A percentile compares a stretch with the other conserved stretches of the same genome.
Conservation (phyloP, 2,113 vertebrate genomes). For the Nesogale talazaci region DNA sequence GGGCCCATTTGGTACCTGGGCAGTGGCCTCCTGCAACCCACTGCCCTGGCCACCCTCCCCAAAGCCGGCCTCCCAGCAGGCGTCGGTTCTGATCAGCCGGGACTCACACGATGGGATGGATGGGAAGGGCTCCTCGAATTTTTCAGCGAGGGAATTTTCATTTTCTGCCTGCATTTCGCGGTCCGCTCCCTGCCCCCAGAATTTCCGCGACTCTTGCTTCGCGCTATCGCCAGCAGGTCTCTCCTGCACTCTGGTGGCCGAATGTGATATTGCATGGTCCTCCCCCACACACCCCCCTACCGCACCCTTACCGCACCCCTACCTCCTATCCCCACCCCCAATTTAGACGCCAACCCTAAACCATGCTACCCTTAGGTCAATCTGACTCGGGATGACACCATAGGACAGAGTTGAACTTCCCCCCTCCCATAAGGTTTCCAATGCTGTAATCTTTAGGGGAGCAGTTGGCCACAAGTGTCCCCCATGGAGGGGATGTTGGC, state of each 20-base stretch:
- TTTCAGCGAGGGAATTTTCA: background rate
- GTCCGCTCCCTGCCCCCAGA: rapidly evolving
- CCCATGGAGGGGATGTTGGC: background rate
- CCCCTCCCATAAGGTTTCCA: background rate
- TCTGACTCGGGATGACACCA: background rate
- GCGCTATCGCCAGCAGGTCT: background rate
- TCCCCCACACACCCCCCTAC: background rate
- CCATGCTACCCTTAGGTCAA: background rate
- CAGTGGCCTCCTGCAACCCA: no score
- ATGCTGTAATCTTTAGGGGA: background rate
- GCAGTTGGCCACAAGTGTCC: background rate
- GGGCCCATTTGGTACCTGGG: no score
- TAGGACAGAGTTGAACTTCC: background rate
- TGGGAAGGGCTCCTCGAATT: background rate
- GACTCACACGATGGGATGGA: background rate
- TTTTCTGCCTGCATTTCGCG: background rate
- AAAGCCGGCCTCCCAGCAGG: no score
- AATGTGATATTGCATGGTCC: background rate
- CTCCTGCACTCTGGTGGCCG: constrained; percentile 29
- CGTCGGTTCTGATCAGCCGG: background rate
- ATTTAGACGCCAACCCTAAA: background rate
- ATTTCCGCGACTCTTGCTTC: rapidly evolving
- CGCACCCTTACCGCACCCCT: background rate
- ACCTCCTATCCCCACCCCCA: no score
- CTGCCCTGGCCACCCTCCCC: no score